Conservation (phyloP, 2,888 invertebrate genomes). For the Frankliniella intonsa region DNA sequence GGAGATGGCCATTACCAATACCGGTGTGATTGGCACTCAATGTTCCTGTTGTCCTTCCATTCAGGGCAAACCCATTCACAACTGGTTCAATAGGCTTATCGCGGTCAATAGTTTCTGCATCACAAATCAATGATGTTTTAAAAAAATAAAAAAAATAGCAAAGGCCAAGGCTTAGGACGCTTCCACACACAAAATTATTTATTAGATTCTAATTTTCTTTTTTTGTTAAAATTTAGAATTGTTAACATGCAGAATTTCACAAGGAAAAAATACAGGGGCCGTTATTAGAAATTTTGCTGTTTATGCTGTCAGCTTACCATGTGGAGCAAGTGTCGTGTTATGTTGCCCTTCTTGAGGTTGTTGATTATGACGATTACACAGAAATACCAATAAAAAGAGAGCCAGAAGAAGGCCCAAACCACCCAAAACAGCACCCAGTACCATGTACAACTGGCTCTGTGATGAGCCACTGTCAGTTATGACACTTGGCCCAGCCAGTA, state of each 20-base stretch:
- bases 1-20: neutral
- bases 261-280: neutral
- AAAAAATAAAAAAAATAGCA: neutral
- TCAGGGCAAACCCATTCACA: neutral
- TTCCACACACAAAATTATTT: neutral
- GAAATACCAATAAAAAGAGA: neutral
- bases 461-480: conserved; percentile 7
- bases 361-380: neutral
- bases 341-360: neutral
- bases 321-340: neutral
- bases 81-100: conserved; percentile 1
- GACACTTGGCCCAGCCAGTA: neutral
- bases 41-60: neutral
- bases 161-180: neutral
- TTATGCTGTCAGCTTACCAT: neutral
- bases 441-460: conserved; percentile 4
- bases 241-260: neutral
- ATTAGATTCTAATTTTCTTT: neutral
- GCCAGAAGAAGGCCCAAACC: neutral
- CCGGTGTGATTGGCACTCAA: neutral
- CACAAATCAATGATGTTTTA: neutral
- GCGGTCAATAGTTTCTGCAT: neutral
- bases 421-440: neutral
- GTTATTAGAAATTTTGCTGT: too few relatives aligned
- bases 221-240: too few relatives aligned